phyloP scores from a whole-genome alignment of 2,888 invertebrate genomes.

The Lepidochitona cinerea region DNA sequence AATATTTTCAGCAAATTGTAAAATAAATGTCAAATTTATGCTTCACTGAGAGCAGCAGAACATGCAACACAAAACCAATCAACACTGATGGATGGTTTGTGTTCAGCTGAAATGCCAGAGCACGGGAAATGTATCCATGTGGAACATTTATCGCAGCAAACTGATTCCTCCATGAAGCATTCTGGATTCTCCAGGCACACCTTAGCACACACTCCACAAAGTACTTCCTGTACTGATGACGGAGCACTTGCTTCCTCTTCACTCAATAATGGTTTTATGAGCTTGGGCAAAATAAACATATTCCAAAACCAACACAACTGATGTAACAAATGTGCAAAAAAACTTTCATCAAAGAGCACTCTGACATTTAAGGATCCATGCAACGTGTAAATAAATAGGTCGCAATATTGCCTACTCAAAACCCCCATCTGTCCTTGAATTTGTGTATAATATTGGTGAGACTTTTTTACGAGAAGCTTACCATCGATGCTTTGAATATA shows the following conservation, averaged over 20 bases:
- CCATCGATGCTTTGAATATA: not conserved
- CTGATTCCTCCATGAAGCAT: too few species aligned
- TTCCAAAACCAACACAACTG: not conserved
- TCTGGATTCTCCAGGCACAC: not conserved
- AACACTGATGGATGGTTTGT: not conserved
- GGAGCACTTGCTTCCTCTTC: not conserved
- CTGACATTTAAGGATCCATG: not conserved
- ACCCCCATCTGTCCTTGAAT: constrained; percentile 17
- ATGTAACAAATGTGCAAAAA: not conserved
- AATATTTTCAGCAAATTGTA: too few species aligned
- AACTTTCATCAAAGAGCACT: not conserved
- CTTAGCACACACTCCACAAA: not conserved
- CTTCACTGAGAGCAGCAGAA: too few species aligned
- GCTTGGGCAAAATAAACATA: not conserved
- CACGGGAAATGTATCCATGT: not conserved
- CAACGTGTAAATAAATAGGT: constrained; percentile 9
- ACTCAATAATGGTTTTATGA: not conserved
- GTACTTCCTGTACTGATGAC: too few species aligned
- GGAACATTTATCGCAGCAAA: not conserved
- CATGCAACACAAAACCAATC: not conserved
- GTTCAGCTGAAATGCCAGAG: not conserved
- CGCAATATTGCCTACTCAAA: not conserved
- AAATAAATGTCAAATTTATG: too few species aligned
- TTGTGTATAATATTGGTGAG: constrained; percentile 11
- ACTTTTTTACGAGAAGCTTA: not conserved